A percentile compares a stretch with the other conserved stretches of the same genome.
phyloP scores from a whole-genome alignment of 2,888 invertebrate genomes.

The Erannis defoliaria region DNA sequence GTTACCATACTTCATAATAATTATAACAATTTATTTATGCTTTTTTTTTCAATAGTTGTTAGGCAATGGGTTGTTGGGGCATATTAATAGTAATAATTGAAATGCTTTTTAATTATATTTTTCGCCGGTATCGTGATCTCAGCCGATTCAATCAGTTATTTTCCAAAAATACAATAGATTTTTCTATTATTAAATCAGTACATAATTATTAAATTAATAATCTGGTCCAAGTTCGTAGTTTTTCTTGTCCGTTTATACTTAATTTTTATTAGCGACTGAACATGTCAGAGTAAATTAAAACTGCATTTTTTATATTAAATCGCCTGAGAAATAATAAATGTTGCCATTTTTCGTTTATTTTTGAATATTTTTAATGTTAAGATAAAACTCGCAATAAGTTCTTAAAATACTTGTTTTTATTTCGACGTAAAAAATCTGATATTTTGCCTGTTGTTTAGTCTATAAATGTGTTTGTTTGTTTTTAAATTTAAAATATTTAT shows the following conservation, averaged over 20 bases:
- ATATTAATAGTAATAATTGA: not conserved
- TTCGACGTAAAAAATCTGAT: conserved; percentile 45
- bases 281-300: not conserved
- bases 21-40: not conserved
- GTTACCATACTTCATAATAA: not conserved
- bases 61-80: conserved; percentile 10
- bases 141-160: conserved; percentile 4
- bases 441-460: conserved; percentile 50
- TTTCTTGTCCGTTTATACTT: not conserved
- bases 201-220: not conserved
- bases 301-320: conserved; percentile 12
- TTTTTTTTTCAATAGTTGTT: conserved; percentile 17
- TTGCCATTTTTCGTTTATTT: conserved; percentile 46
- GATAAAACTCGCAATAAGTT: conserved; percentile 41
- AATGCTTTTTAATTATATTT: conserved; percentile 7
- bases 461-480: conserved; percentile 45
- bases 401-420: conserved; percentile 35
- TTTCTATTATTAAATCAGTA: no score
- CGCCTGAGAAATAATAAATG: conserved; percentile 37
- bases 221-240: not conserved
- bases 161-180: not conserved
- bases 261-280: not conserved
- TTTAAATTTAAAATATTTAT: conserved; percentile 41
- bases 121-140: conserved; percentile 17
- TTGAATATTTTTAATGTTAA: conserved; percentile 36